Evolutionary conservation across 1,140 invertebrate species (phyloP).

Genomic region (Leptopilina boulardi): DNA sequence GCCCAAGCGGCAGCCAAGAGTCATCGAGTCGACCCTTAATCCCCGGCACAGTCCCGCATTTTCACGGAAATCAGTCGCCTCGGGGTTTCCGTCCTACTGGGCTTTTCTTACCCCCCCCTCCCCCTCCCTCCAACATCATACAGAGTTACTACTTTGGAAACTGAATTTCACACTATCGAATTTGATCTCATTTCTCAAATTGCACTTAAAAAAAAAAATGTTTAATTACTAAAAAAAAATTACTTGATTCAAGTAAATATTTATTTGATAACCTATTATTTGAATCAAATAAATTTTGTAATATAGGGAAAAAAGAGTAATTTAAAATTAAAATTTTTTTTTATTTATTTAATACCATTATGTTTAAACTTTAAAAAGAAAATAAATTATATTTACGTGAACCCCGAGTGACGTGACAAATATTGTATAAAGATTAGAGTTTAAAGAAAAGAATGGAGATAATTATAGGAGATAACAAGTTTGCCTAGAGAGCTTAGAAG

Average conservation of each 20-base stretch:
- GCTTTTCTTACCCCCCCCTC: background rate
- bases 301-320: too few species aligned
- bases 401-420: too few species aligned
- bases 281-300: too few species aligned
- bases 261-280: too few species aligned
- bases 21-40: slow-evolving; percentile 33
- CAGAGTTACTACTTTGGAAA: slow-evolving; percentile 2
- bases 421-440: background rate
- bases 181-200: slow-evolving; percentile 22
- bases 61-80: slow-evolving; percentile 29
- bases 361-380: too few species aligned
- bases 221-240: background rate
- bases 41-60: slow-evolving; percentile 16
- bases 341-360: too few species aligned
- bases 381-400: too few species aligned
- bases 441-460: background rate
- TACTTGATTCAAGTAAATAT: too few species aligned
- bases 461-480: background rate
- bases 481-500: background rate
- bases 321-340: too few species aligned
- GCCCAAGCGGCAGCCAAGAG: slow-evolving; percentile 28
- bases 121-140: too few species aligned
- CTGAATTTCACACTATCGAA: slow-evolving; percentile 24
- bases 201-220: slow-evolving; percentile 2
- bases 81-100: slow-evolving; percentile 16